These are phyloP conservation scores for Micrasema longulum DNA, from an alignment of 1,140 invertebrate genomes.

Conservation along the genomic window DNA sequence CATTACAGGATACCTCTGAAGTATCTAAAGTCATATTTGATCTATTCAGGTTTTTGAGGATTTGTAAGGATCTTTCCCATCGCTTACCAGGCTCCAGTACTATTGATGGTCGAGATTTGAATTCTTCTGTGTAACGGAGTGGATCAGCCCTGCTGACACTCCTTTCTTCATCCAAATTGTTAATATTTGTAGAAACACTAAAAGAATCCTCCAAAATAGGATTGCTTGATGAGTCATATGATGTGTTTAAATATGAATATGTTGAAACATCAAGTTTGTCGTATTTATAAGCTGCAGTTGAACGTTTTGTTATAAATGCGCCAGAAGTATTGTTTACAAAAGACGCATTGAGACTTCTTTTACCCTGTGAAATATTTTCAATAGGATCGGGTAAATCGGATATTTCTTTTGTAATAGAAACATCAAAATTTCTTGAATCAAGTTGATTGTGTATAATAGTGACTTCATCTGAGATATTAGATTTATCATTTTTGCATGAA, in stretches of 20 bases:
- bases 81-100: constrained; percentile 60
- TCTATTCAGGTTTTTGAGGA: constrained; percentile 62
- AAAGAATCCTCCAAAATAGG: too few species aligned
- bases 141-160: neutral
- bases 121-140: neutral
- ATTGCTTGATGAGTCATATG: neutral
- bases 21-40: constrained; percentile 51
- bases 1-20: constrained; percentile 10
- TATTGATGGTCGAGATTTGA: constrained; percentile 11
- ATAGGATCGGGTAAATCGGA: too few species aligned
- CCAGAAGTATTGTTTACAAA: neutral
- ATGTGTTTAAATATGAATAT: constrained; percentile 2
- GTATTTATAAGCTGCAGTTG: neutral
- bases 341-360: neutral
- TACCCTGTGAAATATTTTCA: too few species aligned
- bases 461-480: too few species aligned
- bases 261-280: constrained; percentile 1
- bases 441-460: too few species aligned
- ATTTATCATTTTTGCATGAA: too few species aligned
- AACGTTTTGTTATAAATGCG: constrained; percentile 10
- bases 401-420: too few species aligned
- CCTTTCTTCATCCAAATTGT: neutral
- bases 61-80: constrained; percentile 65
- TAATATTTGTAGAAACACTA: too few species aligned
- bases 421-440: too few species aligned